Evolutionary conservation across 2,888 invertebrate genomes (phyloP).

Genomic region (Neoascia interrupta): DNA sequence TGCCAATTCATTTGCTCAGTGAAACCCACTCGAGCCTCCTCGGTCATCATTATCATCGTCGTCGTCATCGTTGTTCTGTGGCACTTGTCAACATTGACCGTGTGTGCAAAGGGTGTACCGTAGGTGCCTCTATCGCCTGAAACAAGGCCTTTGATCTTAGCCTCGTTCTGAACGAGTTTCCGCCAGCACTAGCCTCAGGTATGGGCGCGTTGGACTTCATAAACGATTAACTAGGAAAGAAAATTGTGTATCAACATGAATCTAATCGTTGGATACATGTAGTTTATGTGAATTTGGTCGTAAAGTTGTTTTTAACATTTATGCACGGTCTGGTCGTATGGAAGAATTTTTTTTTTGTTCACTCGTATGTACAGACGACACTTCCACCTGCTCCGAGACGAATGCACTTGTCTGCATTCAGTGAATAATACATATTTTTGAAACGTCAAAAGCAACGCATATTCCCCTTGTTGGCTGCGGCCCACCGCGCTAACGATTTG

Average conservation of each 20-base stretch:
- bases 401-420: slow-evolving; percentile 33
- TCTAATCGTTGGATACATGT: slow-evolving; percentile 47
- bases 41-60: slow-evolving; percentile 11
- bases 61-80: slow-evolving; percentile 40
- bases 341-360: slow-evolving; percentile 17
- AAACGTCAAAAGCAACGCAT: slow-evolving; percentile 15
- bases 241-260: slow-evolving; percentile 55
- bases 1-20: neutral
- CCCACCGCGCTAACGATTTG: slow-evolving; percentile 74
- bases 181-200: neutral
- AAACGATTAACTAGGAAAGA: slow-evolving; percentile 26
- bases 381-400: slow-evolving; percentile 64
- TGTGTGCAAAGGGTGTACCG: slow-evolving; percentile 20
- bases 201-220: neutral
- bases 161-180: slow-evolving; percentile 17
- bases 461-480: slow-evolving; percentile 36
- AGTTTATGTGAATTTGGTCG: slow-evolving; percentile 23
- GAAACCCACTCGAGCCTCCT: slow-evolving; percentile 33
- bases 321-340: no score
- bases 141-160: slow-evolving; percentile 33
- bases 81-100: slow-evolving; percentile 56
- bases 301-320: no score
- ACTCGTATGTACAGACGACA: slow-evolving; percentile 17
- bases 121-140: no score
- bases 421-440: slow-evolving; percentile 21